Base-by-base conservation (phyloP, 1,140 invertebrate species). In the Pemphigus obesinymphae region DNA sequence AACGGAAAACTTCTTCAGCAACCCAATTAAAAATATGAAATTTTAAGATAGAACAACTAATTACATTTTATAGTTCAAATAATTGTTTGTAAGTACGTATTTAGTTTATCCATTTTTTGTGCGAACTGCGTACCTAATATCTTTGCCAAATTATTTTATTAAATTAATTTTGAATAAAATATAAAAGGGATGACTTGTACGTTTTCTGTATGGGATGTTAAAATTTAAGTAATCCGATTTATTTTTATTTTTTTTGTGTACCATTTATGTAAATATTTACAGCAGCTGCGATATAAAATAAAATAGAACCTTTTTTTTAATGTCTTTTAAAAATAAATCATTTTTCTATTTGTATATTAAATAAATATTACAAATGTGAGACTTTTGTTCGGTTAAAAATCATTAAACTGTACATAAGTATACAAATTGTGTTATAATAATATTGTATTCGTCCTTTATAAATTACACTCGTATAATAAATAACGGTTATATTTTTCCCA, bases 201-300 rank as follows among this genome's bases (percentile, higher is more conserved):
- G 26, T 17, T 5, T 43, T 70, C 13, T 6, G 6, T 70, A 70
- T 7, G 37, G 66, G 37, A 70, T 45, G n/a, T 26, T 40, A 43
- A 68, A 43, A 43, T 23, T 70, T 23, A 70, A 70, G 66, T 23
- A 26, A 17, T 43, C 10, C 13, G 23, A 20, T 6, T 34, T 66
- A 37, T 66, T 70, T 58, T 8, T 34, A 20, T 45, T 66, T 66
- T 66, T 70, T 58, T 8, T 34, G 20, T 45, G 7, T 26, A 70
- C 66, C 15, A 43, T 70, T 70, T 70, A 70, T 70, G 40, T 70
- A 70, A 70, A 70, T 70, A 45, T 70, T 70, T 70, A 70, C 37
- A 70, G 37, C 66, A 45, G 37, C 37, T 70, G 66, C 37, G 7
- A 70, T 70, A 13, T 45, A 29, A 70, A 70, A 66, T 31, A 7